phyloP scores from a whole-genome alignment of 2,113 vertebrate species.

The Mugil cephalus region DNA sequence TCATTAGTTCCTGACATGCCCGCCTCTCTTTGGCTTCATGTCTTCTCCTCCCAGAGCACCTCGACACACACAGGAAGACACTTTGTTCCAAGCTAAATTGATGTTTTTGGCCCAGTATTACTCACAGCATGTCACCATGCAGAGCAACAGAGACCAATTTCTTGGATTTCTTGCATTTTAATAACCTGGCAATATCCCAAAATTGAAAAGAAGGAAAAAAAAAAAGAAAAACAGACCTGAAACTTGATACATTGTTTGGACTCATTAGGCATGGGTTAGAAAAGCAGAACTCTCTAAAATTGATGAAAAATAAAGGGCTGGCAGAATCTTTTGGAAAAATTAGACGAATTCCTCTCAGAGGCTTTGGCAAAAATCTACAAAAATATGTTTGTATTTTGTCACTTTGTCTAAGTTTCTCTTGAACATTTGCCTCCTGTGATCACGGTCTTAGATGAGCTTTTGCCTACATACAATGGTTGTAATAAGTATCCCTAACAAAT shows the following conservation, averaged over 20 bases:
- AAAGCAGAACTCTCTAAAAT: conserved; percentile 7
- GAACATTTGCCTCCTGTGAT: background rate
- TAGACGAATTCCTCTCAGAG: background rate
- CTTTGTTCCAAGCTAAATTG: conserved; percentile 27
- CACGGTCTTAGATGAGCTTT: background rate
- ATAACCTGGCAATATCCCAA: conserved; percentile 33
- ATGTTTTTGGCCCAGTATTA: conserved; percentile 21
- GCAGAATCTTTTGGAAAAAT: conserved; percentile 27
- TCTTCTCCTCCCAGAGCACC: conserved; percentile 7
- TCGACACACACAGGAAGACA: conserved; percentile 6
- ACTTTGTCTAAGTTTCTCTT: background rate
- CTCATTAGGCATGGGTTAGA: background rate
- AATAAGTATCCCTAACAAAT: background rate
- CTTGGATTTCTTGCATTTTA: conserved; percentile 18
- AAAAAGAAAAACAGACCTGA: conserved; percentile 1
- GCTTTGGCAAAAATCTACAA: conserved; percentile 9
- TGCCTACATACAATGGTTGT: background rate
- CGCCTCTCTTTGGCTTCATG: conserved; percentile 3
- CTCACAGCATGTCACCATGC: conserved; percentile 34
- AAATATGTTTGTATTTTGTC: conserved; percentile 1
- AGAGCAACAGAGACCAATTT: conserved; percentile 1
- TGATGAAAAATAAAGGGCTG: conserved; percentile 25
- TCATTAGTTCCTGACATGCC: background rate
- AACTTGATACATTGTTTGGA: conserved; percentile 24
- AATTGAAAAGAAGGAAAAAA: background rate